Conservation (phyloP, 1,140 invertebrate species). For the Mamestra configurata region DNA sequence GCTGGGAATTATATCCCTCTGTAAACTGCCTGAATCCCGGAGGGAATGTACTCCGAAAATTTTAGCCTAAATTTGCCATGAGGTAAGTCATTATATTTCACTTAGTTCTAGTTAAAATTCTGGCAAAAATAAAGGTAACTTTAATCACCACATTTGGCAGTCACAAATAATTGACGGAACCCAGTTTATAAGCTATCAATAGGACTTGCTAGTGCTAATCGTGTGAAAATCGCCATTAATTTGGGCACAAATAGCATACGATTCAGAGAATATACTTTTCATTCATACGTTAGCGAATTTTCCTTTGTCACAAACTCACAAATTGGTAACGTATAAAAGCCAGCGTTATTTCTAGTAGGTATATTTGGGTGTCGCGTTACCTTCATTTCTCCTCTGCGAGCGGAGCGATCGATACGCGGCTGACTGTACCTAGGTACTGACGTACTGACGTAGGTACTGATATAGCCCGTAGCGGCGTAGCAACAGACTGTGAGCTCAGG, state of each 20-base stretch:
- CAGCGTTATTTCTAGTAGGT: background rate
- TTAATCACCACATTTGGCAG: too few relatives aligned
- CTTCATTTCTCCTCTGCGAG: conserved; percentile 8
- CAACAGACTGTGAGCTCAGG: background rate
- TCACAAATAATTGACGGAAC: too few relatives aligned
- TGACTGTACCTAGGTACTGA: background rate
- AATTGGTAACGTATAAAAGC: background rate
- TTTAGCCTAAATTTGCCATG: background rate
- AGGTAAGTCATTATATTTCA: background rate
- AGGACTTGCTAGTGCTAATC: too few relatives aligned
- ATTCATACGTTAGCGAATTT: background rate
- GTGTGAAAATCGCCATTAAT: too few relatives aligned
- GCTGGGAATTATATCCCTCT: background rate
- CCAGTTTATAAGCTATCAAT: too few relatives aligned
- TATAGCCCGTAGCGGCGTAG: too few relatives aligned
- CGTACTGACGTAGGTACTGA: too few relatives aligned
- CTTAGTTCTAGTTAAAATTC: background rate
- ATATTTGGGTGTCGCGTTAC: conserved; percentile 1
- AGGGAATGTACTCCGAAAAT: background rate
- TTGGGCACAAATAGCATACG: too few relatives aligned
- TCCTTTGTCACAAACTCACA: background rate
- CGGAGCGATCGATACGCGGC: background rate
- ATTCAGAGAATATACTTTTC: too few relatives aligned
- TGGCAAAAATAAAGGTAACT: too few relatives aligned
- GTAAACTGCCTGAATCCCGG: background rate